Base-by-base conservation (phyloP, 2,797 vertebrate species). In the Rhadinocentrus ornatus region DNA sequence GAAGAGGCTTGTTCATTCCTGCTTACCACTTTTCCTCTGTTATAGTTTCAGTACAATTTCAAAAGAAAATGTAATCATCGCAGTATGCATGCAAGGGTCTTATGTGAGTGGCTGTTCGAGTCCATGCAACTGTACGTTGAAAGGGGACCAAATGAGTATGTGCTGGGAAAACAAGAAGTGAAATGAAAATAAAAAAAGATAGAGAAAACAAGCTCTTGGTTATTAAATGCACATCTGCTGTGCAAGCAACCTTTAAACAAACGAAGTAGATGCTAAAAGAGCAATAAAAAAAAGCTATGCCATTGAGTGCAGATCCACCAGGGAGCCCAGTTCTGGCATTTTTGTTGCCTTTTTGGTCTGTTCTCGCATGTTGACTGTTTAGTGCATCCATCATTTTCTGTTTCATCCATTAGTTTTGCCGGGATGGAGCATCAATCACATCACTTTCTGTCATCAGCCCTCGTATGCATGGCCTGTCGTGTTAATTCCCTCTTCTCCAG, bases 371-470 rank as follows among this genome's bases (percentile, higher is more conserved):
- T 73, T 22, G 1, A 18, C 66, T 16, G 6, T 62, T 53, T 31
- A 2, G 31, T 56, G 69, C 76, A 55, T 81, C 64, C 62, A 60
- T 87, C 70, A 71, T 60, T 75, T 75, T 55, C 46, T 39, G 29
- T 59, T 35, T 69, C 46, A 52, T 76, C 54, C 39, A 65, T 66
- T 32, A 31, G 44, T 72, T 71, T 81, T 72, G 48, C 62, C 62
- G 22, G 63, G 56, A 24, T 7, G 13, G 31, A 48, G 1, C 59
- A 12, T 62, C 65, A 59, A 74, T 67, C 55, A 24, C 72, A 66
- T 81, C 68, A 62, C 57, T 53, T 31, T 57, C 55, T 46, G 70
- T 69, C 54, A 48, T 13, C 48, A 32, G 56, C 65, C 20, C 59
- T 57, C 48, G 67, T 62, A 44, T 62, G 24, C 53, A n/a, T 18